Conservation (phyloP, 2,113 vertebrate genomes). For the Isichthys henryi region DNA sequence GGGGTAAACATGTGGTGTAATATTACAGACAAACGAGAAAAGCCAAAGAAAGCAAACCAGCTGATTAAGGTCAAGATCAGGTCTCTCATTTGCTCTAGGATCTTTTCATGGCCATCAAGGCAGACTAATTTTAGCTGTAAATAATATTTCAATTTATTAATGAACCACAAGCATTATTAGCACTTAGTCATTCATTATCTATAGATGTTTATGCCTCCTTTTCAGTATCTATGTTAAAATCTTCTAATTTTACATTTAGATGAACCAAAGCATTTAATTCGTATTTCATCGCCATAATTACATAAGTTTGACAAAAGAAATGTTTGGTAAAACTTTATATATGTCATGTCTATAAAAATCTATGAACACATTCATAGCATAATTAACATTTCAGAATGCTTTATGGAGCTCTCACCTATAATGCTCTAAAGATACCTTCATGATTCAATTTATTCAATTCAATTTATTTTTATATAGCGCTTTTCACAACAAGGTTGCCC, state of each 20-base stretch:
- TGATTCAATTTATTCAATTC: no score
- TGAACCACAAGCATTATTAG: not conserved
- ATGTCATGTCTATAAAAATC: not conserved
- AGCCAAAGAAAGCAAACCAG: slow-evolving; percentile 4
- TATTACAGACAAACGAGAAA: not conserved
- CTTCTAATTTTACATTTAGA: not conserved
- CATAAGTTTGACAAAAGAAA: not conserved
- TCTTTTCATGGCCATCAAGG: not conserved
- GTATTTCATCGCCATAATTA: not conserved
- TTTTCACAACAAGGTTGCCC: no score
- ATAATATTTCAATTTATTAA: slow-evolving; percentile 10
- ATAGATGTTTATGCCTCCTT: not conserved
- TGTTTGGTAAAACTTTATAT: not conserved
- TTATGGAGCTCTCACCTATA: not conserved
- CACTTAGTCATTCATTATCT: not conserved
- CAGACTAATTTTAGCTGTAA: slow-evolving; percentile 2
- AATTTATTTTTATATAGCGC: no score
- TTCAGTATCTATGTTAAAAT: not conserved
- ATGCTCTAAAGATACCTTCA: not conserved
- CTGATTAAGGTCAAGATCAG: not conserved
- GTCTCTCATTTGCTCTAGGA: not conserved
- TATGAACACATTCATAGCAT: not conserved
- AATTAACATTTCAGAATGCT: not conserved
- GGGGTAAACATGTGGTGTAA: not conserved
- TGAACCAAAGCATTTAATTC: not conserved